Evolutionary conservation across 1,140 invertebrate genomes (phyloP), one percentile per base, ranked within the genome.

Genomic region (Zaprionus kolodkinae): DNA sequence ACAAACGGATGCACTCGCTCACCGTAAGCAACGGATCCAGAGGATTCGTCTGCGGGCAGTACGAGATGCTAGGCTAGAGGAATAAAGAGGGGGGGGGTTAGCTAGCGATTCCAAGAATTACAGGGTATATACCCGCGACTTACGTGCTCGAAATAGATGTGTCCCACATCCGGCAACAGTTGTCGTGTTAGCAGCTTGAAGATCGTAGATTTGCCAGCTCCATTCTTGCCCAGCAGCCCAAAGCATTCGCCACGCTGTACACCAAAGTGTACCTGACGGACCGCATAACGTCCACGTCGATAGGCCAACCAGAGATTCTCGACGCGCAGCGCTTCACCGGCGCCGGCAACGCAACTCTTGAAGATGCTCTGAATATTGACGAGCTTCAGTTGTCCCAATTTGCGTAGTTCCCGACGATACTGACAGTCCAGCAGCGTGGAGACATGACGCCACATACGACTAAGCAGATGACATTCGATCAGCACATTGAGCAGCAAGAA

Each of bases 11-110:
- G 15, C 93, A 94, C 73, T 95, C 94, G 21, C 65, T 74, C 0
- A 94, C 93, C 1, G 95, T 97, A 6, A 98, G 92, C 54, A 96
- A 94, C 1, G 94, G 93, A 91, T 97, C 96, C 35, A 98, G 91
- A 0, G 96, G 96, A 93, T 97, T 96, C 76, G 94, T 96, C 93
- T 98, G 97, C 6, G 97, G 96, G 93, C 97, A 98, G 91, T 97
- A 97, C 69, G 94, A 94, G 88, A 93, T 36, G 10, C 89, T 76
- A 5, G 85, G 81, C 89, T 91, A 43, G 5, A 27, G 5, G 7
- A 2, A 30, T 15, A 68, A 1, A 25, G n/a, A 12, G 3, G 27
- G 68, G 11, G 17, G 13, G 43, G 13, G 1, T 6, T 0, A 21
- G 5, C 25, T 33, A 4, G 35, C 10, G 2, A 52, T 48, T 36